Percentiles rank a stretch among this genome's conserved stretches.
phyloP scores from a whole-genome alignment of 2,797 vertebrate genomes.

The Novumbra hubbsi region DNA sequence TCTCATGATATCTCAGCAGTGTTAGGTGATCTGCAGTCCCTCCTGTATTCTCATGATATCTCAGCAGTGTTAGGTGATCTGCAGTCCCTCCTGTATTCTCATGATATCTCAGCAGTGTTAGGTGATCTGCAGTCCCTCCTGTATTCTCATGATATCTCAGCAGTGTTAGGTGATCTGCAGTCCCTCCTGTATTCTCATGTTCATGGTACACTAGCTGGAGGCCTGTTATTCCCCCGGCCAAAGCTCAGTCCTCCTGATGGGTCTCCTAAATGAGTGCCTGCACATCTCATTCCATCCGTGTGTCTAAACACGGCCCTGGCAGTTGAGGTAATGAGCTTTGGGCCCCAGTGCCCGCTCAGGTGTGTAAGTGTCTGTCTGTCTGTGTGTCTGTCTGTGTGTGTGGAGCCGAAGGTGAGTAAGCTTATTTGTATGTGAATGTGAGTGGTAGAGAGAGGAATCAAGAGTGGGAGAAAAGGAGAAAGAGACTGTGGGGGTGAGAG shows the following conservation, averaged over 20 bases:
- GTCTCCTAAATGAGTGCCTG: constrained; percentile 1
- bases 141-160: background rate
- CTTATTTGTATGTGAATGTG: background rate
- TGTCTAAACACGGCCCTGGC: background rate
- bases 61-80: too few relatives aligned
- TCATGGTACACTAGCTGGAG: background rate
- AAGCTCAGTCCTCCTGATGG: background rate
- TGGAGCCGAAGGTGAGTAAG: background rate
- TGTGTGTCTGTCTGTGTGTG: background rate
- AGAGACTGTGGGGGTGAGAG: background rate
- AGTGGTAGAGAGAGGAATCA: background rate
- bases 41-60: too few relatives aligned
- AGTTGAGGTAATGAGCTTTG: background rate
- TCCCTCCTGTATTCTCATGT: background rate
- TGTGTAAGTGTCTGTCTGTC: background rate
- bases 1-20: too few relatives aligned
- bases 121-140: too few relatives aligned
- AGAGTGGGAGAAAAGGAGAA: background rate
- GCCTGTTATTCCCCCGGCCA: background rate
- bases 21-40: too few relatives aligned
- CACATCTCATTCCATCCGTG: background rate
- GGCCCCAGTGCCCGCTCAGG: background rate
- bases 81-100: too few relatives aligned
- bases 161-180: background rate
- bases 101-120: too few relatives aligned